phyloP scores from a whole-genome alignment of 1,140 invertebrate genomes.

The Apis florea region DNA sequence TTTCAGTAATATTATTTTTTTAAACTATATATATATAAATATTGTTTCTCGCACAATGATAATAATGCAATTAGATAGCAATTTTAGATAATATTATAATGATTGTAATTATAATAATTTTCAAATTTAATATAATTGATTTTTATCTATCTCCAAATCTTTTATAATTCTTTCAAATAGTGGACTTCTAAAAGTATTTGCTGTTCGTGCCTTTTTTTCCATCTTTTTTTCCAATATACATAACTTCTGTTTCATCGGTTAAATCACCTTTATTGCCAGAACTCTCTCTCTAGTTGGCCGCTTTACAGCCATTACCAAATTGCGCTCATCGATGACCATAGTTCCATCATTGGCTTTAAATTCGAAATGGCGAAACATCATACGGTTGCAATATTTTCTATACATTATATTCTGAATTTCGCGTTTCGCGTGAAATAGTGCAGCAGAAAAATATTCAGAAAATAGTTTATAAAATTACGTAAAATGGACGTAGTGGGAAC shows the following conservation, averaged over 20 bases:
- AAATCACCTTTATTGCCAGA: slow-evolving; percentile 6
- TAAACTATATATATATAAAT: too few relatives aligned
- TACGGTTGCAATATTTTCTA: neutral
- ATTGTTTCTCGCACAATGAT: too few relatives aligned
- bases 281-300: neutral
- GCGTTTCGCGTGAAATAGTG: neutral
- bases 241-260: slow-evolving; percentile 9
- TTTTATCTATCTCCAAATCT: too few relatives aligned
- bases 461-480: neutral
- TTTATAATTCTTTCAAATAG: neutral
- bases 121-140: too few relatives aligned
- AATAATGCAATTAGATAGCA: too few relatives aligned
- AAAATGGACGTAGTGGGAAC: too few relatives aligned
- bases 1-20: too few relatives aligned
- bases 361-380: neutral
- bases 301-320: slow-evolving; percentile 16
- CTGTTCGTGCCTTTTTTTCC: neutral
- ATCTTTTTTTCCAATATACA: neutral
- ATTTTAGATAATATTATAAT: too few relatives aligned
- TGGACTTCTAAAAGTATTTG: too few relatives aligned
- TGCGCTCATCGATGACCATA: neutral
- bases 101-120: too few relatives aligned
- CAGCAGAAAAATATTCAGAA: neutral
- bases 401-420: too few relatives aligned
- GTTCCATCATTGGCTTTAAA: neutral